phyloP scores from a whole-genome alignment of 2,797 vertebrate genomes.

The Phalanger gymnotis region DNA sequence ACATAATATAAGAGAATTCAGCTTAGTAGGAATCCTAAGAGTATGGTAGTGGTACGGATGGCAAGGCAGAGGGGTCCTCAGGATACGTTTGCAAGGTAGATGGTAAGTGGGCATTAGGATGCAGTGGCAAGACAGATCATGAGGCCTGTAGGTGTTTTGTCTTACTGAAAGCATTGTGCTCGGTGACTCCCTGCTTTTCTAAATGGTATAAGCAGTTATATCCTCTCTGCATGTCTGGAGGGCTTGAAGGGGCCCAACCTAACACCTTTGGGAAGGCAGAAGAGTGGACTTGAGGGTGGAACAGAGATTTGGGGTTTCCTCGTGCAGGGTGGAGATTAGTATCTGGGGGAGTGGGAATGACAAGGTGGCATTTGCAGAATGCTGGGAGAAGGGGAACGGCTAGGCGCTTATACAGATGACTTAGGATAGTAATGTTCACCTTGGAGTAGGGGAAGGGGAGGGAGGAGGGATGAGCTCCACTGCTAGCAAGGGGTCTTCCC shows the following conservation, averaged over 20 bases:
- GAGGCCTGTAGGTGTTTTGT: neutral
- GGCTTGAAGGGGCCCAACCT: neutral
- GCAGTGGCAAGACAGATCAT: neutral
- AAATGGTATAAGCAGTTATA: neutral
- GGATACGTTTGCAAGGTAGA: neutral
- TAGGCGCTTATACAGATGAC: neutral
- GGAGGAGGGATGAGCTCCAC: neutral
- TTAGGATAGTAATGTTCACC: neutral
- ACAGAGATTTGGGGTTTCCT: neutral
- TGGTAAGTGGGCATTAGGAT: neutral
- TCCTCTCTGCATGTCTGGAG: neutral
- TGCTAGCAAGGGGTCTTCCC: neutral
- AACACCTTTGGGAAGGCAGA: neutral
- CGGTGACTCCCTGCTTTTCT: neutral
- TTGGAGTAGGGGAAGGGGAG: neutral
- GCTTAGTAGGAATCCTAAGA: neutral
- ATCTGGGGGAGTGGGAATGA: neutral
- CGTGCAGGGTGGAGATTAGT: neutral
- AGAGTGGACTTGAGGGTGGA: neutral
- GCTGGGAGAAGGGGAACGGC: neutral
- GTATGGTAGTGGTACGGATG: no score
- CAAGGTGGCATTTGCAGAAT: neutral
- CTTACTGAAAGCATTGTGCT: neutral
- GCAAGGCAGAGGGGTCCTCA: neutral
- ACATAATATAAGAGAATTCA: neutral